Evolutionary conservation across 2,797 vertebrate species (phyloP), one percentile per base, ranked within the genome.

Genomic region (Sebastes jordani): DNA sequence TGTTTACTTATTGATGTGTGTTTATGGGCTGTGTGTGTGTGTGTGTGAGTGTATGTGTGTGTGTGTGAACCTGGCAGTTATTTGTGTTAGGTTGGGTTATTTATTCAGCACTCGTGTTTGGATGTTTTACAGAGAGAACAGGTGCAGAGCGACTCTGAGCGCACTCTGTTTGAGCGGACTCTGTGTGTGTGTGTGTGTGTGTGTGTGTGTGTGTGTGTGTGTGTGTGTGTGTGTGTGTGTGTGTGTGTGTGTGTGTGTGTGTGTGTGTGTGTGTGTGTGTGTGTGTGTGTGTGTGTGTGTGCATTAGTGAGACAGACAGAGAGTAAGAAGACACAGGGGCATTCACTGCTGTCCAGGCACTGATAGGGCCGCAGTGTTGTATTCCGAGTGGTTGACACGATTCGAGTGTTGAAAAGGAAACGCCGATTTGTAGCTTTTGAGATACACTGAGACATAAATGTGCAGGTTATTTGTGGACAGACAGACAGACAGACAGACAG

Each of bases 51-150:
- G 61, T 78, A 78, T 52, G 79, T 6, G 78, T 78, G 81, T 8
- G 81, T 52, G 79, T 8, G 69, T 80, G 80, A 92, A 93, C 90
- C 89, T 91, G 90, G 90, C 88, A 91, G 85, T 90, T 92, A 88
- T 92, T 92, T 73, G 83, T 93, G 88, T 93, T 92, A 88, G 91
- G 91, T 91, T 87, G 84, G 90, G 90, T 93, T 96, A 95, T 95
- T 96, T 95, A 96, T 95, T 95, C 95, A 94, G 90, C 87, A 74
- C 88, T 93, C 79, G 80, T 93, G 94, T 94, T 95, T 95, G 93
- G 95, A 95, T 95, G 95, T 95, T 95, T 95, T 95, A 95, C 95
- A 95, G 93, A 92, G 92, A 93, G 94, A 95, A 94, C 95, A 95
- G 95, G 95, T 95, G 94, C 93, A 92, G 91, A 89, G 87, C 69